Evolutionary conservation across 2,113 vertebrate species (phyloP).

Genomic region (Lagopus muta): DNA sequence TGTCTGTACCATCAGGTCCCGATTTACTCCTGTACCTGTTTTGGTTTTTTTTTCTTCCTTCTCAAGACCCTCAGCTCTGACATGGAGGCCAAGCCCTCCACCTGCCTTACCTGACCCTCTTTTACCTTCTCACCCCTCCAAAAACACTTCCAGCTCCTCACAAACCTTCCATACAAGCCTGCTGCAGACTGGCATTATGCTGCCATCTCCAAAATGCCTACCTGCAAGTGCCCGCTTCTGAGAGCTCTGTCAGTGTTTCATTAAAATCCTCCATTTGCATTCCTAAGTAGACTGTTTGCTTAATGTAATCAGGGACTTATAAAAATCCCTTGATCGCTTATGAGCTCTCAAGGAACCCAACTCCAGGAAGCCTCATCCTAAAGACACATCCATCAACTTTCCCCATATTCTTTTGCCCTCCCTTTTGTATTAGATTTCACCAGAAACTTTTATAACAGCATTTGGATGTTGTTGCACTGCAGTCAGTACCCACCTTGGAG

Average conservation of each 20-base stretch:
- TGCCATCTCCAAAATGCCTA: not conserved
- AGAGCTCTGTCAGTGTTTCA: not conserved
- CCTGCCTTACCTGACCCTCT: accelerated
- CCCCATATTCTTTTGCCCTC: not conserved
- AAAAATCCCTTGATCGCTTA: not conserved
- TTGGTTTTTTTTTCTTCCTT: not conserved
- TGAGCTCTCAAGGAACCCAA: not conserved
- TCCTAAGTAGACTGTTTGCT: not conserved
- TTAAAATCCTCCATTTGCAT: not conserved
- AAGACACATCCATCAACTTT: not conserved
- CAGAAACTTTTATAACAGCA: not conserved
- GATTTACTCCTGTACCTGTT: not conserved
- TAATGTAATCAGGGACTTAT: not conserved
- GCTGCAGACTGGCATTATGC: not conserved
- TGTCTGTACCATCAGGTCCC: accelerated
- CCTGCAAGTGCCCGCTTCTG: not conserved
- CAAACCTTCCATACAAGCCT: not conserved
- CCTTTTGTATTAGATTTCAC: not conserved
- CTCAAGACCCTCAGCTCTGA: too few species aligned
- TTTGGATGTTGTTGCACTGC: not conserved
- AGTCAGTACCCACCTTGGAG: not conserved
- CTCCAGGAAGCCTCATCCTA: not conserved
- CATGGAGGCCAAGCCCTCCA: accelerated
- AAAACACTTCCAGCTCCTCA: not conserved
- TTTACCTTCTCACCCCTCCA: not conserved